Evolutionary conservation across 2,888 invertebrate species (phyloP).

Genomic region (Prostheceraeus crozeri): DNA sequence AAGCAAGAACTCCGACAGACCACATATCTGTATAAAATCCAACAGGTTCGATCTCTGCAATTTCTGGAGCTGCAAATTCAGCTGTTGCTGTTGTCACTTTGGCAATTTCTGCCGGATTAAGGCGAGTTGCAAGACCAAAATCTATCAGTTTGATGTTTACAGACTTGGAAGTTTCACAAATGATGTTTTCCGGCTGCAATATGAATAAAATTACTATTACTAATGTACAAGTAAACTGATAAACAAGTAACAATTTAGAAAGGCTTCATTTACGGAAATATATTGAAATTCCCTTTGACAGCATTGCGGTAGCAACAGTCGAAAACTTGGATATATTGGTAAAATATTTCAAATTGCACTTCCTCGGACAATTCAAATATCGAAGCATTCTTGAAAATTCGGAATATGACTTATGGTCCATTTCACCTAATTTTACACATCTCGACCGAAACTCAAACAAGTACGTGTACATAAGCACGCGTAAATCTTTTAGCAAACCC

Average conservation of each 20-base stretch:
- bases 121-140: conserved; percentile 93
- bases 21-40: conserved; percentile 99
- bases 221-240: background rate
- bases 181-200: conserved; percentile 95
- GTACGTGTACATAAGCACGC: too few species aligned
- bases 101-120: conserved; percentile 95
- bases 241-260: background rate
- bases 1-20: conserved; percentile 96
- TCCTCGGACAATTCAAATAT: too few species aligned
- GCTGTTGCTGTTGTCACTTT: conserved; percentile 98
- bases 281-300: background rate
- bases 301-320: too few species aligned
- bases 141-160: conserved; percentile 96
- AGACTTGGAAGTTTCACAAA: conserved; percentile 91
- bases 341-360: too few species aligned
- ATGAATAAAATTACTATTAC: too few species aligned
- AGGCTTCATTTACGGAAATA: too few species aligned
- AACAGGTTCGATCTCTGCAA: conserved; percentile 93
- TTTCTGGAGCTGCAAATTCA: conserved; percentile 98
- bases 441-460: too few species aligned
- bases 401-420: too few species aligned
- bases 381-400: too few species aligned
- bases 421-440: too few species aligned
- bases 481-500: too few species aligned
- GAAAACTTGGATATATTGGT: too few species aligned